Conservation (phyloP, 2,113 vertebrate species). For the Gasterosteus aculeatus region DNA sequence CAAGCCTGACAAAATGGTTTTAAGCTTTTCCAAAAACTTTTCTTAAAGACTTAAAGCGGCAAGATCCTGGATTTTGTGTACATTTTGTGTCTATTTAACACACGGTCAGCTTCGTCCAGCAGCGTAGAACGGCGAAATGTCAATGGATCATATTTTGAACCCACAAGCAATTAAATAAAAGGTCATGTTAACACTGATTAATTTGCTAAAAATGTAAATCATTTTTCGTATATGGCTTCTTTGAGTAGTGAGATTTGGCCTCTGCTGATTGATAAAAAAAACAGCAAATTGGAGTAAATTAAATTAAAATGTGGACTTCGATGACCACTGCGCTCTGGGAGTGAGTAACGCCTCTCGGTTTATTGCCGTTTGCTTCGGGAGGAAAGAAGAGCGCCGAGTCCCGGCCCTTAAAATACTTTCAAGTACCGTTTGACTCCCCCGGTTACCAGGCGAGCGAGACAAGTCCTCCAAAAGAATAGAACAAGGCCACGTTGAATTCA, state of each 20-base stretch:
- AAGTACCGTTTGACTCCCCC: too few species aligned
- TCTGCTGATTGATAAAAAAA: not conserved
- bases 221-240: not conserved
- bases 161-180: not conserved
- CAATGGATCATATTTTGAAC: not conserved
- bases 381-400: too few species aligned
- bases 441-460: too few species aligned
- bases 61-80: not conserved
- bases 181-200: not conserved
- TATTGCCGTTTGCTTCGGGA: constrained; percentile 58
- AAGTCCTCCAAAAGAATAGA: too few species aligned
- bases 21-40: not conserved
- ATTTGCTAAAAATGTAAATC: not conserved
- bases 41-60: not conserved
- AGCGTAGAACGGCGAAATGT: not conserved
- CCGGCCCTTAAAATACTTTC: too few species aligned
- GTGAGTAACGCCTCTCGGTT: too few species aligned
- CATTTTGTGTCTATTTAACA: not conserved
- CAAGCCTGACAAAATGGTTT: not conserved
- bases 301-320: constrained; percentile 14
- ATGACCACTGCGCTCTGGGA: too few species aligned
- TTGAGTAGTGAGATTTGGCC: not conserved
- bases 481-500: too few species aligned
- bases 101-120: not conserved
- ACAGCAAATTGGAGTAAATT: constrained; percentile 1